Conservation (phyloP, 2,113 vertebrate genomes). For the Prionailurus viverrinus region DNA sequence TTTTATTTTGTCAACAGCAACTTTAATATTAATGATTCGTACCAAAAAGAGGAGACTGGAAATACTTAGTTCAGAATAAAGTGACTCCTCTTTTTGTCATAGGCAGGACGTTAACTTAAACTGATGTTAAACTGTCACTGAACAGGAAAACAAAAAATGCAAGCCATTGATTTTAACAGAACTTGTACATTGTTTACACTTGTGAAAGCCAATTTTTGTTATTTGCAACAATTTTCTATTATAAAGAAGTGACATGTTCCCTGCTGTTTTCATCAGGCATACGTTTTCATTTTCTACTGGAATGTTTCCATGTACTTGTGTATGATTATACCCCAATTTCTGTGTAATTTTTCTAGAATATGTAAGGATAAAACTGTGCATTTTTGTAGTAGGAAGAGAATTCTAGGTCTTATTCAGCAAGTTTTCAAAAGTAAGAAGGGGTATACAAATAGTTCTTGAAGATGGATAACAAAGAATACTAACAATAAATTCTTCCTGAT, state of each 20-base stretch:
- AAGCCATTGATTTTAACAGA: slow-evolving; percentile 49
- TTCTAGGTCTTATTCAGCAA: slow-evolving; percentile 21
- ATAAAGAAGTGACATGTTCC: slow-evolving; percentile 25
- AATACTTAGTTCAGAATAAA: slow-evolving; percentile 59
- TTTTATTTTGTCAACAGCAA: slow-evolving; percentile 74
- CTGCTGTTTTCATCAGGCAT: not conserved
- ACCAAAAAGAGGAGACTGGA: slow-evolving; percentile 55
- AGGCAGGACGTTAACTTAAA: slow-evolving; percentile 69
- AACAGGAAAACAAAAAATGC: slow-evolving; percentile 52
- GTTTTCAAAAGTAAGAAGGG: slow-evolving; percentile 30
- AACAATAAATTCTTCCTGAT: not conserved
- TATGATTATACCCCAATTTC: not conserved
- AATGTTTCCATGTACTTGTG: not conserved
- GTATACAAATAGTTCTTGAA: not conserved
- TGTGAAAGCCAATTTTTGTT: slow-evolving; percentile 32
- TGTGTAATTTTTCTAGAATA: slow-evolving; percentile 31
- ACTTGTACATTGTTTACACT: not conserved
- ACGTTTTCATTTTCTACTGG: slow-evolving; percentile 60
- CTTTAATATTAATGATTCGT: slow-evolving; percentile 74
- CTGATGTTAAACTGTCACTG: slow-evolving; percentile 50
- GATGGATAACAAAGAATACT: not conserved
- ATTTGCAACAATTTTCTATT: slow-evolving; percentile 65
- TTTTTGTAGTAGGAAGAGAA: slow-evolving; percentile 6
- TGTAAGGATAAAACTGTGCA: not conserved
- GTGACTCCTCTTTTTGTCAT: slow-evolving; percentile 63